Evolutionary conservation across 2,797 vertebrate genomes (phyloP).

Genomic region (Danio aesculapii): DNA sequence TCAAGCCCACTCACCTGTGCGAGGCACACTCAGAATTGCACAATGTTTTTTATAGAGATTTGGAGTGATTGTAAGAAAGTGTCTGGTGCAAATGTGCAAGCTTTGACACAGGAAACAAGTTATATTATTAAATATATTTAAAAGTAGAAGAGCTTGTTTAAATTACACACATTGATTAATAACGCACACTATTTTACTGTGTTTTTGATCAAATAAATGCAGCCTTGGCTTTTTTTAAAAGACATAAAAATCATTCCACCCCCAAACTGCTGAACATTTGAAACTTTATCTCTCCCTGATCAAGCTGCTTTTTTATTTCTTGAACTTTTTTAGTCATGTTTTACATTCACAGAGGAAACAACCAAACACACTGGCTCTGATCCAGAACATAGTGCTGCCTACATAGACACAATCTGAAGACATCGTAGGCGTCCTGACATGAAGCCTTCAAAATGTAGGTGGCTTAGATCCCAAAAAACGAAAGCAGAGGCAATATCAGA

Average conservation of each 20-base stretch:
- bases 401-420: conserved; percentile 5
- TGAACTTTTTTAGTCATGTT: not conserved
- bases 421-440: conserved; percentile 1
- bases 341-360: not conserved
- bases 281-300: not conserved
- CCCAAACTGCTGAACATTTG: not conserved
- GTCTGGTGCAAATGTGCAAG: not conserved
- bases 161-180: not conserved
- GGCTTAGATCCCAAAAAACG: not conserved
- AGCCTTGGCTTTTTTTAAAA: not conserved
- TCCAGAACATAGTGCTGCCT: conserved; percentile 3
- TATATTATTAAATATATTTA: not conserved
- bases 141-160: no score
- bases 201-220: conserved; percentile 3
- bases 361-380: not conserved
- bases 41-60: no score
- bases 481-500: not conserved
- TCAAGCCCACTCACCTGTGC: no score
- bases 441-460: conserved; percentile 1
- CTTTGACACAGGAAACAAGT: not conserved
- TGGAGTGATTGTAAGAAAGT: no score
- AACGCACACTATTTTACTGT: not conserved
- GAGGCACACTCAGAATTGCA: no score
- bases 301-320: not conserved
- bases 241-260: no score